Conservation (phyloP, 2,888 invertebrate genomes). For the Andrena bicolor region DNA sequence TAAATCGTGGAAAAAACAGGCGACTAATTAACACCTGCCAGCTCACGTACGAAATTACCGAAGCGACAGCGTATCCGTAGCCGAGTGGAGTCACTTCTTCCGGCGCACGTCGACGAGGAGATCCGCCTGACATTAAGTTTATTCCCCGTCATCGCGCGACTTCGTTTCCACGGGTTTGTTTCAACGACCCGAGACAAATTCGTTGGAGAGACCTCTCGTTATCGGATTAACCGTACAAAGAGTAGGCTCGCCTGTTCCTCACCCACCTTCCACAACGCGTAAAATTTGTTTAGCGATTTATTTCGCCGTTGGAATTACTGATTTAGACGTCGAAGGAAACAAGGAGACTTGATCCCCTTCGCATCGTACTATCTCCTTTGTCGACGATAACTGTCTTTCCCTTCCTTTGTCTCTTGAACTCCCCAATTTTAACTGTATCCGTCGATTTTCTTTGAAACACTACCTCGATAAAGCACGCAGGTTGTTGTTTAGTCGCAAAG, state of each 20-base stretch:
- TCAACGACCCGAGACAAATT: constrained; percentile 51
- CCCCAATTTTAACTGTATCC: background rate
- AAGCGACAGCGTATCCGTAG: background rate
- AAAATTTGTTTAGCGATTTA: constrained; percentile 46
- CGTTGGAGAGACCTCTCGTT: constrained; percentile 26
- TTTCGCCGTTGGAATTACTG: constrained; percentile 6
- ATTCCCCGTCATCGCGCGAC: constrained; percentile 12
- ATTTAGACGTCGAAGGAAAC: constrained; percentile 18
- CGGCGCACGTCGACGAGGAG: constrained; percentile 1
- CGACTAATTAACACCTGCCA: constrained; percentile 28
- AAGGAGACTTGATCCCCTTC: constrained; percentile 2
- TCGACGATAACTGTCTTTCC: constrained; percentile 1
- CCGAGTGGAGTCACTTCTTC: constrained; percentile 8
- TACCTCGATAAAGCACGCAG: background rate
- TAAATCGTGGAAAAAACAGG: constrained; percentile 6
- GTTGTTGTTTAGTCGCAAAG: background rate
- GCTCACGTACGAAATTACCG: constrained; percentile 2
- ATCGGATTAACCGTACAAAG: constrained; percentile 26
- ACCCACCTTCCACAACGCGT: background rate
- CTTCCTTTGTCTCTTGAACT: background rate
- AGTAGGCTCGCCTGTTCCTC: constrained; percentile 5
- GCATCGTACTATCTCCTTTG: background rate
- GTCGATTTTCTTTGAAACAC: background rate
- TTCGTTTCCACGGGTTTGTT: constrained; percentile 15
- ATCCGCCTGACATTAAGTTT: constrained; percentile 21